phyloP scores from a whole-genome alignment of 2,113 vertebrate genomes.

The Litocranius walleri region DNA sequence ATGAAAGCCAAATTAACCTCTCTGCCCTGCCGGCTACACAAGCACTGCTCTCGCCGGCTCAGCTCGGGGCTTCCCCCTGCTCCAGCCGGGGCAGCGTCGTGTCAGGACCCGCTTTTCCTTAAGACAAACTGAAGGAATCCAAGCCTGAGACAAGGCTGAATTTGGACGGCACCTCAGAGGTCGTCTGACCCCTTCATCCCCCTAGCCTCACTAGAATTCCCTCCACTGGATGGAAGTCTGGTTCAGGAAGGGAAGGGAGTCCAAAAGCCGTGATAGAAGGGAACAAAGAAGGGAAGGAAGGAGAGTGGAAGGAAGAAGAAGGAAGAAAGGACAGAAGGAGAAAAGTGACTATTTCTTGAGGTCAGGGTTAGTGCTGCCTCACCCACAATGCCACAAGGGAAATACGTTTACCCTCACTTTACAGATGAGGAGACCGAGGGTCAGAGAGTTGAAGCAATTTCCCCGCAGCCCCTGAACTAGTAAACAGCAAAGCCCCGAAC shows the following conservation, averaged over 20 bases:
- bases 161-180: not conserved
- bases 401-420: not conserved
- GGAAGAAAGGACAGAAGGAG: not conserved
- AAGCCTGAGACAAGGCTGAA: not conserved
- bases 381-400: not conserved
- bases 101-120: not conserved
- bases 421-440: not conserved
- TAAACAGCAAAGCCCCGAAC: accelerated
- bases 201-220: not conserved
- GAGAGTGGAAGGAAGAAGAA: not conserved
- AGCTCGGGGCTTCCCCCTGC: not conserved
- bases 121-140: not conserved
- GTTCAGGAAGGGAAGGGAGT: not conserved
- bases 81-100: not conserved
- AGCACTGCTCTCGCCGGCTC: not conserved
- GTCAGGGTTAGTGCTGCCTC: not conserved
- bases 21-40: not conserved
- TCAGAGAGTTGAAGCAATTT: accelerated
- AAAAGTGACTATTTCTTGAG: not conserved
- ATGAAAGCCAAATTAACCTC: conserved; percentile 42
- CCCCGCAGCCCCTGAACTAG: not conserved
- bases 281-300: not conserved
- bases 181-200: not conserved
- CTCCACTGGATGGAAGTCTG: not conserved
- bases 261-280: not conserved